Percentiles rank a stretch among this genome's conserved stretches.
These are phyloP conservation scores for Mesaphorura yosii DNA, from an alignment of 1,140 invertebrate species.

Conservation along the genomic window DNA sequence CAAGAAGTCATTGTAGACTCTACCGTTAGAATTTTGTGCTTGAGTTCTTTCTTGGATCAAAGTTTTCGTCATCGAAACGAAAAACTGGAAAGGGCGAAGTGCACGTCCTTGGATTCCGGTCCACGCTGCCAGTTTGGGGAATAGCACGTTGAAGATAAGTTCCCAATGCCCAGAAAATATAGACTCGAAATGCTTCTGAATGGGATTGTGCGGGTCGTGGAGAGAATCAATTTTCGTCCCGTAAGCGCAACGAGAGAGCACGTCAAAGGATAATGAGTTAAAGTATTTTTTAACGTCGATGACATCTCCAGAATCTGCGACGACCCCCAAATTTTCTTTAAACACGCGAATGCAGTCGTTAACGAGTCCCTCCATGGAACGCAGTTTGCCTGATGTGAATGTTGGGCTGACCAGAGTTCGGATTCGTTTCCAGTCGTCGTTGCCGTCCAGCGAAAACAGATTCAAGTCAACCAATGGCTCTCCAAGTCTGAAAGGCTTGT, in stretches of 20 bases:
- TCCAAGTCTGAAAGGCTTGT: background rate
- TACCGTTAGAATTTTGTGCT: no score
- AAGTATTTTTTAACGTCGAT: background rate
- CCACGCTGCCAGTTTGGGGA: background rate
- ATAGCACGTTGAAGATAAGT: background rate
- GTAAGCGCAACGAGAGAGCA: background rate
- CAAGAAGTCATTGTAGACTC: background rate
- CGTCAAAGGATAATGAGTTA: background rate
- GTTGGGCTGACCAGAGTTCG: background rate
- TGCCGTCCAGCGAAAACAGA: background rate
- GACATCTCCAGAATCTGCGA: background rate
- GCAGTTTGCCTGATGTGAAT: background rate
- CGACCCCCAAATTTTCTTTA: background rate
- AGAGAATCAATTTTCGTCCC: background rate
- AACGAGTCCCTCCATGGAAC: background rate
- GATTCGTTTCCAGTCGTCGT: background rate
- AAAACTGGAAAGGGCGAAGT: background rate
- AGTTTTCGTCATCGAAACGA: background rate
- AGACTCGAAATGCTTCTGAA: background rate
- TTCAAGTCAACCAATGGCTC: background rate
- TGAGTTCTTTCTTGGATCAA: background rate
- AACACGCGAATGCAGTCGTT: background rate
- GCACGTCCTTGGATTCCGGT: background rate
- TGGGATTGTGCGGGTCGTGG: background rate
- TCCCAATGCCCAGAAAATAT: background rate